phyloP scores from a whole-genome alignment of 2,888 invertebrate genomes.

The Oligia strigilis region DNA sequence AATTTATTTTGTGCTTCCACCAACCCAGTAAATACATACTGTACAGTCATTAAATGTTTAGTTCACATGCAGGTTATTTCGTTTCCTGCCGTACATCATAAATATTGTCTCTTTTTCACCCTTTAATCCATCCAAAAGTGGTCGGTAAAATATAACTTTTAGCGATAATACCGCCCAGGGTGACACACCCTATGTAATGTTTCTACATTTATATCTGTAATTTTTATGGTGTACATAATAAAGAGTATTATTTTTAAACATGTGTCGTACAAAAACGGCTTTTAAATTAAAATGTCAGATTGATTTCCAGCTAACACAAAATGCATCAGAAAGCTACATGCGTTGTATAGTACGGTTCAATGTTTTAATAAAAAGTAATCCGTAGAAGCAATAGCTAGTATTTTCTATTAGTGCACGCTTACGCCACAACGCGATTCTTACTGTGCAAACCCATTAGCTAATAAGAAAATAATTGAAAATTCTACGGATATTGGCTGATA shows the following conservation, averaged over 20 bases:
- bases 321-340: not conserved
- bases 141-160: not conserved
- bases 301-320: not conserved
- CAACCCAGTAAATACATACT: no score
- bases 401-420: conserved; percentile 22
- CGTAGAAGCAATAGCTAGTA: conserved; percentile 11
- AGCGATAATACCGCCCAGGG: not conserved
- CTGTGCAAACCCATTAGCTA: conserved; percentile 57
- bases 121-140: not conserved
- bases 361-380: conserved; percentile 22
- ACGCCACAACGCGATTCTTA: conserved; percentile 18
- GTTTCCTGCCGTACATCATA: not conserved
- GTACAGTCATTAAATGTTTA: no score
- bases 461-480: conserved; percentile 46
- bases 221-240: not conserved
- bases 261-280: not conserved
- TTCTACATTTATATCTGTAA: not conserved
- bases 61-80: not conserved
- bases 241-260: not conserved
- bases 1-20: no score
- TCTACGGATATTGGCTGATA: conserved; percentile 21
- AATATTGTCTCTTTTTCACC: not conserved
- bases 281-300: not conserved
- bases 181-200: not conserved
- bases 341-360: not conserved